Evolutionary conservation across 2,888 invertebrate species (phyloP), one percentile per base, ranked within the genome.

Genomic region (Xanthorhoe spadicearia): DNA sequence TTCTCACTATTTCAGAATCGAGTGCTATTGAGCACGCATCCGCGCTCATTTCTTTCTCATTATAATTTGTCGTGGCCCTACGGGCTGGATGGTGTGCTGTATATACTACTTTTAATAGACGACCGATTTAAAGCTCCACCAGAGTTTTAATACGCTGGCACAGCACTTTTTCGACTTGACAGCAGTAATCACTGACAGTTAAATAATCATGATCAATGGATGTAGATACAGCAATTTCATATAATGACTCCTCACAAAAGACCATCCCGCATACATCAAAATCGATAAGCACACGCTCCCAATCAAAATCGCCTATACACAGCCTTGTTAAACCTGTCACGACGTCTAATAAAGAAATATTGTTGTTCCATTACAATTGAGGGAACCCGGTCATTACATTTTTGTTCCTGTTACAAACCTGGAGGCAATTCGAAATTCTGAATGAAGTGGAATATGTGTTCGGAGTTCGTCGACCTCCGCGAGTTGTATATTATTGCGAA

Each of bases 161-260:
- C 66, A 64, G 69, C 51, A 46, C 62, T 61, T 68, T 72, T 59
- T 43, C 38, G 13, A 43, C 38, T 61, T 61, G 68, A 62, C 68
- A 64, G 58, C 68, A 70, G 74, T 81, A 82, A 82, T 78, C 79
- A 83, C 77, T 83, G 83, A 86, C 84, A 84, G 80, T 81, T 79
- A 83, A 85, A 85, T 84, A 82, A 83, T 84, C 77, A 83, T 83
- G 76, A 82, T 83, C 82, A 83, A 81, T 83, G 81, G 80, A 80
- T 78, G 80, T 4, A 84, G 79, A 83, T 81, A 83, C 77, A 83
- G 77, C 83, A 83, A 85, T 86, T 82, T 78, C 74, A 71, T 80
- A 82, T 87, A 86, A 89, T 87, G 83, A 85, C 80, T 77, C 80
- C 79, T 79, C 80, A 85, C 83, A 81, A 83, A 82, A 82, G 78